Percentiles rank a stretch among this genome's conserved stretches.
Conservation (phyloP, 2,888 invertebrate species). For the Melinaea menophilus region DNA sequence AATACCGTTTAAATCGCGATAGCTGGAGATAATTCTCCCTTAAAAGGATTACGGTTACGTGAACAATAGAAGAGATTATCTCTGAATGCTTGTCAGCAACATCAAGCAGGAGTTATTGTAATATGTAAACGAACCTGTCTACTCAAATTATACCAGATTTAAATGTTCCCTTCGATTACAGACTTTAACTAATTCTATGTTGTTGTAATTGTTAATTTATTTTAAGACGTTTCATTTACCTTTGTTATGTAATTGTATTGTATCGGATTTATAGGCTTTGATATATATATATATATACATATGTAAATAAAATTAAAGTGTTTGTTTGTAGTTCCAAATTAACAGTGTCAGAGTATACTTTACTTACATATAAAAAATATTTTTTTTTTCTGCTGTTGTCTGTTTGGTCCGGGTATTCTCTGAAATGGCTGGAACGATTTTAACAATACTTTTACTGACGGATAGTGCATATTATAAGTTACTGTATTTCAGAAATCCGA, state of each 20-base stretch:
- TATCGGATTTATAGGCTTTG: no score
- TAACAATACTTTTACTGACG: no score
- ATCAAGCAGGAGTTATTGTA: conserved; percentile 57
- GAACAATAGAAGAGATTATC: conserved; percentile 68
- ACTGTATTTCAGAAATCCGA: no score
- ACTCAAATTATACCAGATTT: conserved; percentile 44
- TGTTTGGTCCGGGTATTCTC: no score
- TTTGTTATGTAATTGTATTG: not conserved
- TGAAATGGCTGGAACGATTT: no score
- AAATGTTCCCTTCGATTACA: conserved; percentile 52
- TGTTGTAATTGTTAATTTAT: conserved; percentile 32
- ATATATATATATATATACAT: no score
- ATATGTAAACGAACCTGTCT: conserved; percentile 58
- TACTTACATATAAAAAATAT: no score
- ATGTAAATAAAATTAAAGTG: no score
- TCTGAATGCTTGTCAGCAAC: conserved; percentile 63
- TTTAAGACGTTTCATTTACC: conserved; percentile 9
- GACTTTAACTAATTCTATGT: conserved; percentile 35
- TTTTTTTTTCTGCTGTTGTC: no score
- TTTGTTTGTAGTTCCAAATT: no score
- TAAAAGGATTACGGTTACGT: conserved; percentile 62
- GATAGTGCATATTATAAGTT: no score
- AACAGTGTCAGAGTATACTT: no score
- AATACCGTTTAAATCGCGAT: conserved; percentile 53
- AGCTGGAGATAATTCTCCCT: conserved; percentile 58